Conservation (phyloP, 2,113 vertebrate species). For the Agelaius tricolor region DNA sequence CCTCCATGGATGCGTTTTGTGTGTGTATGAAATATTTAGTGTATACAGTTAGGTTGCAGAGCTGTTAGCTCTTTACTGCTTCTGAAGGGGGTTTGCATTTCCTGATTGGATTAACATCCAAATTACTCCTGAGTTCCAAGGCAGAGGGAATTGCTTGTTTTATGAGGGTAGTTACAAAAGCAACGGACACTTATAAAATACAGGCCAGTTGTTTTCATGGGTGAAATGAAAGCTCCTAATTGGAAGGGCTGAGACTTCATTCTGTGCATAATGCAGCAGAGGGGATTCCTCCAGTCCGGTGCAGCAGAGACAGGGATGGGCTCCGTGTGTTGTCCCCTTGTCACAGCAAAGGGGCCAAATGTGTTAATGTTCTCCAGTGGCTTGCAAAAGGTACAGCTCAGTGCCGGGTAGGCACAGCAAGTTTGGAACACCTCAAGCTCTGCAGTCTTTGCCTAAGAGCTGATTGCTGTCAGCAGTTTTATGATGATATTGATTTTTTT, state of each 20-base stretch:
- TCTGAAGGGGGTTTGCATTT: slow-evolving; percentile 23
- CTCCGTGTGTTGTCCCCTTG: background rate
- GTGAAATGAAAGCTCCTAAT: slow-evolving; percentile 18
- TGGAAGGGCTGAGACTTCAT: background rate
- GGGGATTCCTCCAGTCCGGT: background rate
- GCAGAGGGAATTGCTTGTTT: background rate
- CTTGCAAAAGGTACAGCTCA: background rate
- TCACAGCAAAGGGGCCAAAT: background rate
- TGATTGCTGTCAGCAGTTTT: slow-evolving; percentile 33
- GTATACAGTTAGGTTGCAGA: background rate
- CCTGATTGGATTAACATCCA: slow-evolving; percentile 18
- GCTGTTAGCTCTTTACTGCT: background rate
- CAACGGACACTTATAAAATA: background rate
- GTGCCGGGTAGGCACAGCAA: background rate
- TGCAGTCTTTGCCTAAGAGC: background rate
- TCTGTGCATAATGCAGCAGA: background rate
- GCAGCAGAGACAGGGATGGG: background rate
- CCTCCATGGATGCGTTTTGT: background rate
- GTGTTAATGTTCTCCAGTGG: background rate
- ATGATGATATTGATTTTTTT: slow-evolving; percentile 53
- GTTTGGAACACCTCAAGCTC: background rate
- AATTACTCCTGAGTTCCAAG: slow-evolving; percentile 29
- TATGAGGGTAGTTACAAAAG: background rate
- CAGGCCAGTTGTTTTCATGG: background rate
- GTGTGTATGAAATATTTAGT: slow-evolving; percentile 21